Evolutionary conservation across 1,140 invertebrate genomes (phyloP).

Genomic region (Lordiphosa clarofinis): DNA sequence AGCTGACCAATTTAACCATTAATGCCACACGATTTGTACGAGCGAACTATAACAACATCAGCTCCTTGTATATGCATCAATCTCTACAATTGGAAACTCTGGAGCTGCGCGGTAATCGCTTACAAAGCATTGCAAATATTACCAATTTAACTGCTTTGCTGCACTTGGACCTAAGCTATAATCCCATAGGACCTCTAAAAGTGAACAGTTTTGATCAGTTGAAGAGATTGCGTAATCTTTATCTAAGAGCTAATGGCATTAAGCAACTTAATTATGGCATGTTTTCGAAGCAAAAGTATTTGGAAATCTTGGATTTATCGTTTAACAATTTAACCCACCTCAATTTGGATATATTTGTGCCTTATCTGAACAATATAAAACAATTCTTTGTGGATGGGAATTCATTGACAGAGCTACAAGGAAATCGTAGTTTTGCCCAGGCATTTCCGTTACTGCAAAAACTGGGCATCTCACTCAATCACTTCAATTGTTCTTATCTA

Average conservation of each 20-base stretch:
- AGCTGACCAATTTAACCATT: constrained; percentile 57
- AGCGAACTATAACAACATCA: constrained; percentile 69
- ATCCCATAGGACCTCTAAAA: constrained; percentile 63
- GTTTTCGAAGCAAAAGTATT: constrained; percentile 66
- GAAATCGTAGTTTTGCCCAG: constrained; percentile 51
- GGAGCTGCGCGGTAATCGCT: constrained; percentile 48
- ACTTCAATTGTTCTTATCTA: constrained; percentile 74
- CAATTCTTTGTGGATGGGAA: constrained; percentile 72
- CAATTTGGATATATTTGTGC: constrained; percentile 75
- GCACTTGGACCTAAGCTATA: constrained; percentile 62
- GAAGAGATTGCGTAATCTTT: constrained; percentile 51
- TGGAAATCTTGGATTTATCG: constrained; percentile 69
- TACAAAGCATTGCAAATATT: constrained; percentile 60
- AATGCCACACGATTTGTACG: constrained; percentile 64
- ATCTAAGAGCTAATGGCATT: constrained; percentile 55
- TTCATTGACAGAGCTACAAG: constrained; percentile 56
- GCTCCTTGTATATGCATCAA: constrained; percentile 45
- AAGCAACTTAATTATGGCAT: constrained; percentile 63
- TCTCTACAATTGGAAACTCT: constrained; percentile 56
- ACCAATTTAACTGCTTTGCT: constrained; percentile 55
- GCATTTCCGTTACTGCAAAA: constrained; percentile 63
- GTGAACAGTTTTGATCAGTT: constrained; percentile 68
- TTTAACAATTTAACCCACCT: constrained; percentile 71
- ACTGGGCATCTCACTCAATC: constrained; percentile 65
- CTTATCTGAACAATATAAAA: constrained; percentile 62